A percentile compares a stretch with the other conserved stretches of the same genome.
Conservation (phyloP, 1,140 invertebrate species). For the Cydia pomonella region DNA sequence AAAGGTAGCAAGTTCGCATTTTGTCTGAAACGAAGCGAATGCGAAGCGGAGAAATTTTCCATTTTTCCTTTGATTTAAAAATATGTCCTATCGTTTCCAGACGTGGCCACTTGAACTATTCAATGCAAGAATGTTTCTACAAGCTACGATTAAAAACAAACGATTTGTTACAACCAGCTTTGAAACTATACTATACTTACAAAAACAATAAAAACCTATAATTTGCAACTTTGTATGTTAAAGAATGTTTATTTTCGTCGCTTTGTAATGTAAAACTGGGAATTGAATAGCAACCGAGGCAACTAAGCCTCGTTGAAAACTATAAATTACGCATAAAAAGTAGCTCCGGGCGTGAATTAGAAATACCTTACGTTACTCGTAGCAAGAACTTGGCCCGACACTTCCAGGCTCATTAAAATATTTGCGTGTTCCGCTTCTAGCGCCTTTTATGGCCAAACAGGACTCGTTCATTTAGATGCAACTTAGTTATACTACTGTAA, state of each 20-base stretch:
- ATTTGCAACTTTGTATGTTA: background rate
- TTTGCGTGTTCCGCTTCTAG: background rate
- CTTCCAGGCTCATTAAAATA: slow-evolving; percentile 11
- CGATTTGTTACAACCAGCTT: too few species aligned
- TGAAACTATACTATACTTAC: too few species aligned
- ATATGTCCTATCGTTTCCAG: too few species aligned
- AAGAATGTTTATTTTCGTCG: background rate
- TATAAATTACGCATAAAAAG: background rate
- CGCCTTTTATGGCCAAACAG: background rate
- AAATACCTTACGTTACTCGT: background rate
- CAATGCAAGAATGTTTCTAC: too few species aligned
- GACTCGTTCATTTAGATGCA: background rate
- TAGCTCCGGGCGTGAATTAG: background rate
- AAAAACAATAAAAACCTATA: too few species aligned
- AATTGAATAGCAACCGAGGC: background rate
- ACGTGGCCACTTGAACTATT: too few species aligned
- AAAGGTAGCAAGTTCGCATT: too few species aligned
- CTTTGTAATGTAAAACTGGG: background rate
- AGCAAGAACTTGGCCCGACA: background rate
- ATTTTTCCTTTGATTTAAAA: too few species aligned
- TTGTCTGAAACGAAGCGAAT: too few species aligned
- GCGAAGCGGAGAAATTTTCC: too few species aligned
- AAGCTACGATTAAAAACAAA: too few species aligned
- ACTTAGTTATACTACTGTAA: background rate
- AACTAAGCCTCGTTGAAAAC: background rate